A percentile compares a stretch with the other conserved stretches of the same genome.
phyloP scores from a whole-genome alignment of 2,888 invertebrate genomes.

The Cantharis nigra region DNA sequence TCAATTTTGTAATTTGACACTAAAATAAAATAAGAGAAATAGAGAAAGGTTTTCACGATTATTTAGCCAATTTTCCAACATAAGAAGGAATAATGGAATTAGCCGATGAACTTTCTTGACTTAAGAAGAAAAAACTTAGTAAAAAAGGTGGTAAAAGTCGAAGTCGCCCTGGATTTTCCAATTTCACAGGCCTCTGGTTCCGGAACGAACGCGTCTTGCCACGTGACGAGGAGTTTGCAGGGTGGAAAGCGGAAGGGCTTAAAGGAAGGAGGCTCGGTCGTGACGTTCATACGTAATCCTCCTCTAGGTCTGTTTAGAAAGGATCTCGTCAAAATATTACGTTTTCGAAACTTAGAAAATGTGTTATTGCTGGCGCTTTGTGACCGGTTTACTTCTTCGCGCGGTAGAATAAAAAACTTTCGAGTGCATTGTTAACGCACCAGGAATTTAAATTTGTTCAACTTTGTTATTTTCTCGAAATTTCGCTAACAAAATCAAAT shows the following conservation, averaged over 20 bases:
- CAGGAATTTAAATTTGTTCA: conserved; percentile 15
- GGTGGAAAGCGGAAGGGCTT: conserved; percentile 28
- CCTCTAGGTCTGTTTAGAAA: conserved; percentile 41
- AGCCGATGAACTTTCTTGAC: conserved; percentile 31
- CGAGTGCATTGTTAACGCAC: conserved; percentile 13
- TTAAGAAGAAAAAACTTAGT: conserved; percentile 10
- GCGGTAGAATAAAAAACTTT: conserved; percentile 12
- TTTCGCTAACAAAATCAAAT: neutral
- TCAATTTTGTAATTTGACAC: neutral
- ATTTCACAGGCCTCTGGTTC: conserved; percentile 55
- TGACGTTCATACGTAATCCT: conserved; percentile 45
- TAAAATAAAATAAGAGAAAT: neutral
- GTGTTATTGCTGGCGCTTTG: conserved; percentile 39
- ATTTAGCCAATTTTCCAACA: conserved; percentile 20
- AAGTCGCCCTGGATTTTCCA: conserved; percentile 54
- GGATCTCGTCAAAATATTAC: conserved; percentile 47
- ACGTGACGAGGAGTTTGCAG: conserved; percentile 43
- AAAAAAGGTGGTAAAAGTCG: conserved; percentile 48
- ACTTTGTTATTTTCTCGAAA: too few relatives aligned
- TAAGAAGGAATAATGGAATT: conserved; percentile 19
- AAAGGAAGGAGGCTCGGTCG: conserved; percentile 29
- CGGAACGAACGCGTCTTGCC: conserved; percentile 50
- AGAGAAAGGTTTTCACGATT: conserved; percentile 6
- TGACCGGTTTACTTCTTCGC: conserved; percentile 25
- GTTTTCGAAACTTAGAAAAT: conserved; percentile 38